phyloP scores from a whole-genome alignment of 2,797 vertebrate genomes.

The Heteromormyrus szaboi region DNA sequence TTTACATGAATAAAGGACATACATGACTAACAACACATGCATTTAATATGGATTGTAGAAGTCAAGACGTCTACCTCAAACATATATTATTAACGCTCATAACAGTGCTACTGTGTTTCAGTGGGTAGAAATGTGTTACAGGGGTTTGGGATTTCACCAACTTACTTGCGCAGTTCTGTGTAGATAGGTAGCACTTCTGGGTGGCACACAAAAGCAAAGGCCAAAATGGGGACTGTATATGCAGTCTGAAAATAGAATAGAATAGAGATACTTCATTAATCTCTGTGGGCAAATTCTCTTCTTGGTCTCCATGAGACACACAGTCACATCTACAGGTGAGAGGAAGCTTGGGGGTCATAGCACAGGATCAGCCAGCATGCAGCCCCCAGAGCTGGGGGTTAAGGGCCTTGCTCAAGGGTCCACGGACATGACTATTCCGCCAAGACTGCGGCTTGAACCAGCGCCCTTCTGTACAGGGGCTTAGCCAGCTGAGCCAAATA shows the following conservation, averaged over 20 bases:
- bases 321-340: background rate
- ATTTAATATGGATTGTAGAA: background rate
- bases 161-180: slow-evolving; percentile 77
- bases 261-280: background rate
- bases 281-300: background rate
- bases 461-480: background rate
- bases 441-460: background rate
- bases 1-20: background rate
- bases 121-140: background rate
- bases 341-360: background rate
- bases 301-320: background rate
- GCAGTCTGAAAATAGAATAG: slow-evolving; percentile 59
- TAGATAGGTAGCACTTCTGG: slow-evolving; percentile 78
- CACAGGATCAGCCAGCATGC: background rate
- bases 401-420: background rate
- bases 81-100: background rate
- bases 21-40: background rate
- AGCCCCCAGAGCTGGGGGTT: background rate
- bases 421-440: background rate
- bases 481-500: background rate
- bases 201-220: slow-evolving; percentile 79
- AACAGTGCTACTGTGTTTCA: background rate
- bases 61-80: background rate
- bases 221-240: slow-evolving; percentile 75
- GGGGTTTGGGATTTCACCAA: background rate